These are phyloP conservation scores for Poeciliopsis paucimaculata DNA, from an alignment of 2,797 vertebrate genomes.

Conservation along the genomic window DNA sequence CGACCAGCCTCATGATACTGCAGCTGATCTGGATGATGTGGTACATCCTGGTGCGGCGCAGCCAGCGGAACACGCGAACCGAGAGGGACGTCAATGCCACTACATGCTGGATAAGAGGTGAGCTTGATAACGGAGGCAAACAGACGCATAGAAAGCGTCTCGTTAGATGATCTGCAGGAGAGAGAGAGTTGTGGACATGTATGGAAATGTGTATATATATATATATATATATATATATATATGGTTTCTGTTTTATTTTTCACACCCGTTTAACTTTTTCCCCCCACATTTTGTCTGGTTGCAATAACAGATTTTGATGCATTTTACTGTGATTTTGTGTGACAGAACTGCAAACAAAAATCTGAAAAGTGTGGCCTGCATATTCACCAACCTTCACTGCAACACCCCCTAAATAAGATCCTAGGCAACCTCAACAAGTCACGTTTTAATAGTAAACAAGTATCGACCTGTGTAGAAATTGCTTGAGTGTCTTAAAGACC, in stretches of 20 bases:
- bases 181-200: background rate
- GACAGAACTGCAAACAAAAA: background rate
- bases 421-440: background rate
- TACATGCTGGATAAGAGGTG: constrained; percentile 92
- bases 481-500: background rate
- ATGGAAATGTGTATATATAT: background rate
- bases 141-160: background rate
- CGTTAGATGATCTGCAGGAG: background rate
- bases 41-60: constrained; percentile 88
- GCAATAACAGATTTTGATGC: background rate
- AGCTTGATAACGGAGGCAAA: background rate
- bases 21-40: constrained; percentile 97
- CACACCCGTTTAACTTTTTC: background rate
- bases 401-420: background rate
- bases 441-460: background rate
- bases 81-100: constrained; percentile 91
- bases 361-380: background rate
- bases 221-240: no score
- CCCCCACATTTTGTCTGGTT: background rate
- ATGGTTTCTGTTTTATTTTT: no score
- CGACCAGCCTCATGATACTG: constrained; percentile 90
- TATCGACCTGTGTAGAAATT: background rate
- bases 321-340: background rate
- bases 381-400: background rate
- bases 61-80: constrained; percentile 77